Evolutionary conservation across 2,888 invertebrate genomes (phyloP).

Genomic region (Anorthoa munda): DNA sequence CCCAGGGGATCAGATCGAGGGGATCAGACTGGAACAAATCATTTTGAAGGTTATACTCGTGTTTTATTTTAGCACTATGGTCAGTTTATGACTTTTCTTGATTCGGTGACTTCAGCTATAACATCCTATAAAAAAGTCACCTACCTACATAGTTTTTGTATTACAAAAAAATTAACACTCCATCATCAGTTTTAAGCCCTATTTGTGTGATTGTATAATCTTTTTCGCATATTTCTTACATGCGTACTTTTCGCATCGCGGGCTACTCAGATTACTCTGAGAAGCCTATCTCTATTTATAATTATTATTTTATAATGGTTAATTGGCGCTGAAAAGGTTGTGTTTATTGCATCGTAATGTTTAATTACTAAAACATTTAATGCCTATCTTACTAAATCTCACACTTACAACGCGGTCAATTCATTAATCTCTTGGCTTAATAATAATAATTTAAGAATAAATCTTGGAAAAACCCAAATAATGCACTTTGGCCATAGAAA

Average conservation of each 20-base stretch:
- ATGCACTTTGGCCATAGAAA: too few species aligned
- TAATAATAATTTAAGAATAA: too few species aligned
- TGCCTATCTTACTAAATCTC: neutral
- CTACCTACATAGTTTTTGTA: neutral
- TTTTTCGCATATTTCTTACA: neutral
- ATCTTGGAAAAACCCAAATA: too few species aligned
- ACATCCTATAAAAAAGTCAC: neutral
- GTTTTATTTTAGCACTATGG: neutral
- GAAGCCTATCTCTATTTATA: neutral
- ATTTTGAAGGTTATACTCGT: too few species aligned
- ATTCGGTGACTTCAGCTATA: conserved; percentile 10
- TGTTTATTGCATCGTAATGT: neutral
- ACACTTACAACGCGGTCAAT: too few species aligned
- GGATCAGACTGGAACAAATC: too few species aligned
- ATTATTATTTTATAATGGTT: conserved; percentile 10
- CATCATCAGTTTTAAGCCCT: neutral
- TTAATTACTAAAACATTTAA: neutral
- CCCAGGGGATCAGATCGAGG: too few species aligned
- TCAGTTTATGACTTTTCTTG: neutral
- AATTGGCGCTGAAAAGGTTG: neutral
- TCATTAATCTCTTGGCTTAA: too few species aligned
- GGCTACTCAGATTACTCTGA: neutral
- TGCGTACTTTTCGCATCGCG: neutral
- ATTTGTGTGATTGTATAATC: conserved; percentile 7
- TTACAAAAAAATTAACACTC: conserved; percentile 14